A percentile compares a stretch with the other conserved stretches of the same genome.
These are phyloP conservation scores for Drosophila pruinosa DNA, from an alignment of 1,140 invertebrate genomes.

Conservation along the genomic window DNA sequence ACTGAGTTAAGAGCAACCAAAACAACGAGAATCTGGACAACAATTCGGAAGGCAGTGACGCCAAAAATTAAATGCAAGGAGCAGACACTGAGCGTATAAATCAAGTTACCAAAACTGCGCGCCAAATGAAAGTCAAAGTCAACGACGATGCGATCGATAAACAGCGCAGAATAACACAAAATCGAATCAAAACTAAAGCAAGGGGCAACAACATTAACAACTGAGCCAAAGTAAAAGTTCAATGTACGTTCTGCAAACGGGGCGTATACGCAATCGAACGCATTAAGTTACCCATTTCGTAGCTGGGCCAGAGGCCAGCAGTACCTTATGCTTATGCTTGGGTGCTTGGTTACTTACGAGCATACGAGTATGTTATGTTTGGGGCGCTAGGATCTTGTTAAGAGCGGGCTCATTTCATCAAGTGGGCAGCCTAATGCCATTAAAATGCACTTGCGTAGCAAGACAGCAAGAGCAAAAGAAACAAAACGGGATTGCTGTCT, in stretches of 20 bases:
- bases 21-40: conserved; percentile 25
- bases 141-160: conserved; percentile 60
- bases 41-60: conserved; percentile 71
- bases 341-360: background rate
- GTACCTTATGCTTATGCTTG: conserved; percentile 24
- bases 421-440: conserved; percentile 64
- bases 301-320: conserved; percentile 20
- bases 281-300: conserved; percentile 56
- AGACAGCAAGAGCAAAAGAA: too few relatives aligned
- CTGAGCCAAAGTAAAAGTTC: conserved; percentile 54
- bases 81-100: conserved; percentile 45
- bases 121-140: conserved; percentile 52
- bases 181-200: conserved; percentile 77
- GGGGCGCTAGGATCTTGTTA: conserved; percentile 77
- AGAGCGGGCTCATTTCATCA: conserved; percentile 54
- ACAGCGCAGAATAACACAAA: conserved; percentile 27
- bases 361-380: conserved; percentile 2
- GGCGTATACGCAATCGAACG: conserved; percentile 77
- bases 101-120: conserved; percentile 45
- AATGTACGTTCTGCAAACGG: conserved; percentile 68
- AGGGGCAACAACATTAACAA: background rate
- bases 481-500: conserved; percentile 2
- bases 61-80: conserved; percentile 72
- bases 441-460: conserved; percentile 71
- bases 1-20: conserved; percentile 2